Conservation (phyloP, 2,888 invertebrate genomes). For the Spisula subtruncata region DNA sequence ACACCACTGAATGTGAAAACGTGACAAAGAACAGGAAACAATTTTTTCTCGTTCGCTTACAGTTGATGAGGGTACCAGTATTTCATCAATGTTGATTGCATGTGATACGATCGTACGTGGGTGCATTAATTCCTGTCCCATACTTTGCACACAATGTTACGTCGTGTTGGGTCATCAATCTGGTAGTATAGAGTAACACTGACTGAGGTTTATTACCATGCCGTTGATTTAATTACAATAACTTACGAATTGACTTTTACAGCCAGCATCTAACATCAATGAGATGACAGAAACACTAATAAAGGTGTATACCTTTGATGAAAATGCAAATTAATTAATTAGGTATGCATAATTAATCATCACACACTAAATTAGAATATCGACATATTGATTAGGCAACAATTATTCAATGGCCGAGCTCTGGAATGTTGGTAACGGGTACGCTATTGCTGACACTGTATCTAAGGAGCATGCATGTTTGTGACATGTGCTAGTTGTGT, state of each 20-base stretch:
- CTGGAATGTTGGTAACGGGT: neutral
- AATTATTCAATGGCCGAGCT: neutral
- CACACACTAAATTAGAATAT: neutral
- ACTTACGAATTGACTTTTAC: neutral
- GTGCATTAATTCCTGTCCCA: no score
- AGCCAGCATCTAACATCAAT: neutral
- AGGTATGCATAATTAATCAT: neutral
- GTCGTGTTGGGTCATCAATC: no score
- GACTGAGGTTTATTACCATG: neutral
- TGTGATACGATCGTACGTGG: no score
- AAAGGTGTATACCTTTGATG: neutral
- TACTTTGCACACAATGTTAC: no score
- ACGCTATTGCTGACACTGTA: neutral
- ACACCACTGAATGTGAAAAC: no score
- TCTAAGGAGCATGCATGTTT: no score
- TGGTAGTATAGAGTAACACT: no score
- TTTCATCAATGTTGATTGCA: no score
- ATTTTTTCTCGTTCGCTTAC: no score
- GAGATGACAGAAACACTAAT: neutral
- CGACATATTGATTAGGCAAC: neutral
- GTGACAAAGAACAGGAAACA: no score
- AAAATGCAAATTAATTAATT: constrained; percentile 4
- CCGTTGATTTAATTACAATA: neutral
- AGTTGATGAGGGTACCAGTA: no score
- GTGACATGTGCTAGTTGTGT: no score